Percentiles rank a stretch among this genome's conserved stretches.
phyloP scores from a whole-genome alignment of 2,113 vertebrate genomes.

The Potamarius usumacintae region DNA sequence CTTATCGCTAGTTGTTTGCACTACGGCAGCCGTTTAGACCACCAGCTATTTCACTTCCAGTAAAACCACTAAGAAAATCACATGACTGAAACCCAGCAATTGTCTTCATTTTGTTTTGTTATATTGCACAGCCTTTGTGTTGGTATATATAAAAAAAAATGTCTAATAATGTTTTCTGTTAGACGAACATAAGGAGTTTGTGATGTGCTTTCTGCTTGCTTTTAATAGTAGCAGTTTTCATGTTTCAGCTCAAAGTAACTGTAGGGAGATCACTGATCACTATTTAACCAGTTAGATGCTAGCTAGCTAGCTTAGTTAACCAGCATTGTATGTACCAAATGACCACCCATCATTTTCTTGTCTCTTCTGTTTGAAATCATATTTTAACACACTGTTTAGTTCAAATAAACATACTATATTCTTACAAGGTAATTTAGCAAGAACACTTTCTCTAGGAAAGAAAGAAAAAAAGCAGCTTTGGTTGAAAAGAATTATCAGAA shows the following conservation, averaged over 20 bases:
- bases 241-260: neutral
- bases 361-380: no score
- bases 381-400: neutral
- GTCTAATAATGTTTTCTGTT: neutral
- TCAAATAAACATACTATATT: neutral
- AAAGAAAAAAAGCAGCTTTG: neutral
- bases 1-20: no score
- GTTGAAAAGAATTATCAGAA: neutral
- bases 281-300: neutral
- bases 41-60: no score
- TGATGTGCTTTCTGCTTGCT: neutral
- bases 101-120: no score
- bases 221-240: neutral
- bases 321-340: neutral
- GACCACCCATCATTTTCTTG: neutral
- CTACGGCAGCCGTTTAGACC: no score
- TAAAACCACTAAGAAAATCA: no score
- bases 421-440: constrained; percentile 8
- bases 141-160: no score
- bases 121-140: no score
- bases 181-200: neutral
- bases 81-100: no score
- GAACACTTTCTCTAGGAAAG: neutral
- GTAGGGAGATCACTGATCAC: neutral
- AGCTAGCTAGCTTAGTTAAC: no score